Evolutionary conservation across 2,888 invertebrate species (phyloP), one percentile per base, ranked within the genome.

Genomic region (Teleogryllus oceanicus): DNA sequence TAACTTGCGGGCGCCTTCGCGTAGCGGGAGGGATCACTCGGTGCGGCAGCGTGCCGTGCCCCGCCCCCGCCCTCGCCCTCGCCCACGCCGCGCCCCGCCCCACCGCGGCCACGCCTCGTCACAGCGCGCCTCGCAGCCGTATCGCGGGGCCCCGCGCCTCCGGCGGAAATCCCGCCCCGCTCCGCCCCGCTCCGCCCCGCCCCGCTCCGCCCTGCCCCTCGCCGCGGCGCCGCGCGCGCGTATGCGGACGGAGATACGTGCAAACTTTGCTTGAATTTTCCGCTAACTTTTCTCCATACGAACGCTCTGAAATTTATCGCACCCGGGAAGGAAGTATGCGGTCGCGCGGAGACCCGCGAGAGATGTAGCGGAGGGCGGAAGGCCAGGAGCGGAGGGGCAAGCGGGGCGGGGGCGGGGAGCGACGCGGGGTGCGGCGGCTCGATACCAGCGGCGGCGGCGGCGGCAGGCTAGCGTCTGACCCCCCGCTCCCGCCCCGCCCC

Each of bases 231-330:
- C 62, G 62, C 12, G 18, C 62, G 16, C 18, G 12, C 12, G 62
- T 18, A 62, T 62, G 62, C 62, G 62, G 62, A 62, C 62, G 62
- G 62, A 62, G 62, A 62, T 62, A 62, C 62, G 62, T 62, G 62
- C 62, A 62, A 62, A 62, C 62, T 62, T 62, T 62, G 62, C 62
- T 13, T 18, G 62, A 62, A 62, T 62, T 62, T 62, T 62, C 62
- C 62, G 62, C 62, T 4, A 62, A 62, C 62, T 62, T 62, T 62
- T 62, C 62, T 62, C 62, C 62, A 62, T 62, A 62, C 62, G 62
- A 62, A 62, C 62, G 62, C 62, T 62, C 62, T 13, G 62, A 62
- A 62, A 62, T 62, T 62, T 62, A 62, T 62, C 62, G 62, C 62
- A 62, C 62, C 62, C 62, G 18, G 62, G 62, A 62, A 62, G 62